Evolutionary conservation across 2,797 vertebrate genomes (phyloP), one percentile per base, ranked within the genome.

Genomic region (Bradypus variegatus): DNA sequence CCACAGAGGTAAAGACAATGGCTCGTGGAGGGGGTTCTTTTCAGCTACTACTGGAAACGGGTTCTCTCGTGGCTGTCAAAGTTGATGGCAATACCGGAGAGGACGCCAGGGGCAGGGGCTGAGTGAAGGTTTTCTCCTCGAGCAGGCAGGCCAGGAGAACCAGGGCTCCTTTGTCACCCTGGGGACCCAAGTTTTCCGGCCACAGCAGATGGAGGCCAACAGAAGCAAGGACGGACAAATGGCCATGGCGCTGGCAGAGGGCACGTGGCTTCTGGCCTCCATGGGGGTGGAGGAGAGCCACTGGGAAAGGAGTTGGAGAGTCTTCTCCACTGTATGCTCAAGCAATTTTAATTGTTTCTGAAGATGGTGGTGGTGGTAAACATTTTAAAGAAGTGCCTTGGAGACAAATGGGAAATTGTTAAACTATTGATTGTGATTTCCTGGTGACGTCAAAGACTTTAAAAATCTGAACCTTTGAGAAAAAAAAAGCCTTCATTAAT

Each of bases 371-470:
- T 89, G 77, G 18, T 19, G 36, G 53, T 87, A 78, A 93, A 70
- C 67, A 94, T 85, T 91, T 95, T 94, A 18, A 86, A 92, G 79
- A 92, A 81, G 76, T 88, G 38, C 55, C 79, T 64, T 91, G 92
- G 93, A 91, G 96, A 96, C 95, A 86, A 91, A 93, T 64, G 82
- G 73, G 86, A 94, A 96, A 95, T 94, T 95, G 83, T 95, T 95
- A 96, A 95, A 86, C 53, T 95, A 96, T 94, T 79, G 83, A 95
- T 97, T 96, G 29, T 92, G 64, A 91, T 95, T 94, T 97, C 92
- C 38, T 72, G 91, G 87, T 6, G 78, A 97, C 92, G 70, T 75
- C 41, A 76, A 83, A 53, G 93, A 95, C 84, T 90, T 94, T 41
- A 90, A 95, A 41, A 93, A 58, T 38, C 85, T 90, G 85, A 94